These are phyloP conservation scores for Drosophila eugracilis DNA, from an alignment of 1,140 invertebrate species.

Conservation along the genomic window DNA sequence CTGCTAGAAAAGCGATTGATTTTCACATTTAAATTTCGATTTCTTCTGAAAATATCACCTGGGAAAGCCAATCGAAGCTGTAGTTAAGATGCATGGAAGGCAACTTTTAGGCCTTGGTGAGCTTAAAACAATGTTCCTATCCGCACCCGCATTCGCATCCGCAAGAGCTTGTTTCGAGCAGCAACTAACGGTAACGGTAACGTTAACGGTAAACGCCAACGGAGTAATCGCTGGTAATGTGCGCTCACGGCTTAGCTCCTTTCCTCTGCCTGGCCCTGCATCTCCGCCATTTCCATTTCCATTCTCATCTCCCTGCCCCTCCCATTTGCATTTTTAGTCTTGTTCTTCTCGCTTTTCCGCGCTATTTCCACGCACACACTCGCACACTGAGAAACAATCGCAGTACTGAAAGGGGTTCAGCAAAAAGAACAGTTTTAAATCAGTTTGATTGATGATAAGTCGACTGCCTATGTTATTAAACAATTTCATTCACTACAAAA, in stretches of 20 bases:
- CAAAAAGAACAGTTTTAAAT: no score
- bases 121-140: slow-evolving; percentile 35
- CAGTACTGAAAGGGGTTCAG: background rate
- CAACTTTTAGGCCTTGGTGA: slow-evolving; percentile 33
- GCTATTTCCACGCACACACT: slow-evolving; percentile 73
- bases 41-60: no score
- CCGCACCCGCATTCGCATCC: slow-evolving; percentile 26
- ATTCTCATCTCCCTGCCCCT: slow-evolving; percentile 20
- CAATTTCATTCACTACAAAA: no score
- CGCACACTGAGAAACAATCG: background rate
- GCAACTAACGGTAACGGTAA: slow-evolving; percentile 51
- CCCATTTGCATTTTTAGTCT: slow-evolving; percentile 19
- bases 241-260: slow-evolving; percentile 63
- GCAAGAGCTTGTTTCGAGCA: slow-evolving; percentile 46
- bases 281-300: slow-evolving; percentile 1
- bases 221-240: slow-evolving; percentile 77
- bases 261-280: background rate
- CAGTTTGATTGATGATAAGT: no score
- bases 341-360: background rate
- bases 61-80: no score
- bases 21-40: no score
- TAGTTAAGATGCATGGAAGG: no score
- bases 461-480: no score
- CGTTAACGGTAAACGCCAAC: slow-evolving; percentile 37
- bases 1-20: slow-evolving; percentile 2